These are phyloP conservation scores for Spodoptera exigua DNA, from an alignment of 2,888 invertebrate species.

Conservation along the genomic window DNA sequence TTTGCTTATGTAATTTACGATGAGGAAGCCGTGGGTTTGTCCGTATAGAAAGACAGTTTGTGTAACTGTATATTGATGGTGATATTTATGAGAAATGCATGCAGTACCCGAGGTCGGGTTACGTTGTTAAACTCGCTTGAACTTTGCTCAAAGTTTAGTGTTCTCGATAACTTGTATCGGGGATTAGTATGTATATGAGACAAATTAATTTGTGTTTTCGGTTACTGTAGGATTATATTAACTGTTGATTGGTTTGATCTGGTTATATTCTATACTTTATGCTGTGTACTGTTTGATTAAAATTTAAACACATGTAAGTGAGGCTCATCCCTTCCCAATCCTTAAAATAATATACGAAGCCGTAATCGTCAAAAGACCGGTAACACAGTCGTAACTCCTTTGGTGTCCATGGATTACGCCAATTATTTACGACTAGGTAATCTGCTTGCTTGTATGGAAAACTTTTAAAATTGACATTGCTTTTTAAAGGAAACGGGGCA, in stretches of 20 bases:
- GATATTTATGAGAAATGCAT: constrained; percentile 44
- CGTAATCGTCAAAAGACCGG: too few relatives aligned
- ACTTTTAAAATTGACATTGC: too few relatives aligned
- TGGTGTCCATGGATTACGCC: too few relatives aligned
- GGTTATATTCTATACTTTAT: background rate
- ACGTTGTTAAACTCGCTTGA: constrained; percentile 48
- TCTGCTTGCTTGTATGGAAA: too few relatives aligned
- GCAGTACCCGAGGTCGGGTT: constrained; percentile 21
- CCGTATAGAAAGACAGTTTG: constrained; percentile 40
- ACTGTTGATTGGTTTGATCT: background rate
- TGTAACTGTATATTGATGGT: constrained; percentile 52
- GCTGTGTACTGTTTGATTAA: background rate
- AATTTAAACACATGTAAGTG: too few relatives aligned
- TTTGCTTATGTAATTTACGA: constrained; percentile 59
- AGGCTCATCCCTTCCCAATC: too few relatives aligned
- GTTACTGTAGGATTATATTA: background rate
- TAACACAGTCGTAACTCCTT: too few relatives aligned
- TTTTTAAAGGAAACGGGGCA: too few relatives aligned
- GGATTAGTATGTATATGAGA: background rate
- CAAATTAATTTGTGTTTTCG: background rate
- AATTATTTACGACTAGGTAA: too few relatives aligned
- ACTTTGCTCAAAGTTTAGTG: constrained; percentile 18
- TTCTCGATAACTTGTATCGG: constrained; percentile 7
- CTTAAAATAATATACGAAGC: too few relatives aligned
- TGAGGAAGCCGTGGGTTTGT: constrained; percentile 41